A percentile compares a stretch with the other conserved stretches of the same genome.
Evolutionary conservation across 2,113 vertebrate genomes (phyloP).

Genomic region (Probosciger aterrimus): DNA sequence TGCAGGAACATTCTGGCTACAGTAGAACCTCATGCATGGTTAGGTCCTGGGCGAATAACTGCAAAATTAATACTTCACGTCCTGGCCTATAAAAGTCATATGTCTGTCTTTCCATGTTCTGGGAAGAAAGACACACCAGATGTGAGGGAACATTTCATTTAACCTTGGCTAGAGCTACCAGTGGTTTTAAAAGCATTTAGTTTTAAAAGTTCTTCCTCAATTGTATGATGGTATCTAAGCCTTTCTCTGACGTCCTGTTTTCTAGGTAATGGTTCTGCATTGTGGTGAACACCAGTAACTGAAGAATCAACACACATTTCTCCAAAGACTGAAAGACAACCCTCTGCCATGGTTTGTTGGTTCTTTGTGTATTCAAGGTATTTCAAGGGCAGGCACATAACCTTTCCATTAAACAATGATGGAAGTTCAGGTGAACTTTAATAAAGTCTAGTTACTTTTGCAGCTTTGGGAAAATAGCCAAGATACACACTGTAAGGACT

Average conservation of each 20-base stretch:
- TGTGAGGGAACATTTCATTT: background rate
- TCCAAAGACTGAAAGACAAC: background rate
- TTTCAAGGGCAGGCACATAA: background rate
- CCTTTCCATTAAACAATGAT: background rate
- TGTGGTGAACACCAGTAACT: background rate
- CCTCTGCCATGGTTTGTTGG: background rate
- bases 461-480: constrained; percentile 7
- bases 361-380: background rate
- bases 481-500: background rate
- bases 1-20: background rate
- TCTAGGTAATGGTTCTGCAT: background rate
- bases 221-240: background rate
- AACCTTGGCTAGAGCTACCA: background rate
- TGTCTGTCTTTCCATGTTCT: background rate
- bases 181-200: background rate
- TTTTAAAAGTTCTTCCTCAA: background rate
- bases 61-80: background rate
- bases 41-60: background rate
- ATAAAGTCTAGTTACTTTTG: background rate
- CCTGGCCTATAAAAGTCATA: background rate
- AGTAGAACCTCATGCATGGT: background rate
- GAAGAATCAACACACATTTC: background rate
- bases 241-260: constrained; percentile 21
- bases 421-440: background rate
- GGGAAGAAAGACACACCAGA: background rate